Base-by-base conservation (phyloP, 2,888 invertebrate genomes). In the Mechanitis mazaeus region DNA sequence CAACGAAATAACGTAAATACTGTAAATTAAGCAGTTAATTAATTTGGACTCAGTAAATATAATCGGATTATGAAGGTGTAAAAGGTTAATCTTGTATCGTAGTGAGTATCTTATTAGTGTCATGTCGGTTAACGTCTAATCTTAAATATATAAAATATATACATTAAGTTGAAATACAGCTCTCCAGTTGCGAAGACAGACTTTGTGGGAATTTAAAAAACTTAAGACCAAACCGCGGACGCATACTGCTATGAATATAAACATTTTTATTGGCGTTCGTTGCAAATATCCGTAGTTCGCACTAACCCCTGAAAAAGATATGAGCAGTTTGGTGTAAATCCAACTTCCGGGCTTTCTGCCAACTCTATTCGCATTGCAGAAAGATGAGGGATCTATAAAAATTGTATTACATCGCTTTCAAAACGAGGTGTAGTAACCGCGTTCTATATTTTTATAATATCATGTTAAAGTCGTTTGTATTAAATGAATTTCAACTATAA, bases 281-380 rank as follows among this genome's bases (percentile, higher is more conserved):
- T 61, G 70, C 68, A 68, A 71, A 72, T 72, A 71, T 71, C 67
- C 67, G 68, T 69, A 65, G 59, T 61, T 69, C 64, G 66, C 63
- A 66, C 68, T 68, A 66, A 67, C 65, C 69, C 70, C 68, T 66
- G 67, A 69, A 71, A 72, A 73, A 74, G 71, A 76, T 74, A 74
- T 73, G 74, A 74, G 69, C 72, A 72, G 69, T 71, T 67, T 63
- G 72, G 76, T 80, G 78, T 79, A 78, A 82, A 81, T 77, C 76
- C 75, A 70, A 72, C 72, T 65, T 69, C 71, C 72, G 79, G 84
- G 83, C 76, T 71, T 69, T 64, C 66, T 81, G 84, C 84, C 84
- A 84, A 81, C 72, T 75, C 71, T 64, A 74, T 79, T 82, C 81
- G 78, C 79, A 81, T 77, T 81, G 82, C 80, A 82, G 78, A 79